Evolutionary conservation across 2,888 invertebrate genomes (phyloP), one percentile per base, ranked within the genome.

Genomic region (Folsomia candida): DNA sequence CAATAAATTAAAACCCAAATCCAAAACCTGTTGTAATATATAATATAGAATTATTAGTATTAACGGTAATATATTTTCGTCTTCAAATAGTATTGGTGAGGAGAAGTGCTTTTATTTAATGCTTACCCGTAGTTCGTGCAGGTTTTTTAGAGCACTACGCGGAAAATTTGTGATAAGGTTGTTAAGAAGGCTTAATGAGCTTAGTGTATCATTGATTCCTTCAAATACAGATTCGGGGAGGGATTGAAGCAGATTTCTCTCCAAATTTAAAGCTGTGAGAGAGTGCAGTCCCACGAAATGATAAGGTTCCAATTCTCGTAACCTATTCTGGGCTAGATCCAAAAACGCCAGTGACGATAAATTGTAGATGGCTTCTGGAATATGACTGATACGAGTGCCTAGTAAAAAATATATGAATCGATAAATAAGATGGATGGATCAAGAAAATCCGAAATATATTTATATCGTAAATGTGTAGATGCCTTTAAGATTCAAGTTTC

Each of bases 1-100:
- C 75, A 95, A 85, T 78, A 94, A 87, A 86, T 95, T 95, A 83
- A 95, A 95, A 63, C 95, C 95, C 77, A 95, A 92, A 83, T 95
- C 95, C 77, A 95, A 85, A 11, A 95, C 94, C 87, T 87, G 81
- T 22, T 59, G 47, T 58, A 29, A 73, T n/a, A n/a, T n/a, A n/a
- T n/a, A 58, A 54, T 6, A 25, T 22, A 14, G n/a, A 37, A 37
- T 67, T 22, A 28, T 59, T 24, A 47, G 11, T 14, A 47, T 47
- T 47, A 47, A 11, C 14, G 47, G 47, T 14, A 47, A 24, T 24
- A 60, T 25, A 20, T 25, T 6, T 18, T 27, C 60, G 25, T 60
- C n/a, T 54, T 54, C 6, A 22, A 57, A 24, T 26, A 60, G 4
- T 11, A 60, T 26, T n/a, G 57, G n/a, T 57, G 11, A 57, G 6